A percentile compares a stretch with the other conserved stretches of the same genome.
Conservation (phyloP, 1,140 invertebrate species). For the Trinorchestia longiramus region DNA sequence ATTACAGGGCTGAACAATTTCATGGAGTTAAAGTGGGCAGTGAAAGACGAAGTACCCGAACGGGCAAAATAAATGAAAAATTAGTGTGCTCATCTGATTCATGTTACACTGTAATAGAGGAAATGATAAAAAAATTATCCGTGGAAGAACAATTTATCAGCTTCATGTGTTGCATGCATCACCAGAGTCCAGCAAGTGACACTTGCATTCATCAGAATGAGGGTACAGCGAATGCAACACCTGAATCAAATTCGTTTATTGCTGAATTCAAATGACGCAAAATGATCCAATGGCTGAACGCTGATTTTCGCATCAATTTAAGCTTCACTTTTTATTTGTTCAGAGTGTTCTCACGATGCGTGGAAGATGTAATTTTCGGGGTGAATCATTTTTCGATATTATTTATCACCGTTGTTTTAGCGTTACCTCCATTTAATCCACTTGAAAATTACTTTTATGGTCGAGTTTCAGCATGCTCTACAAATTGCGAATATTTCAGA, state of each 20-base stretch:
- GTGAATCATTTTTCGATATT: neutral
- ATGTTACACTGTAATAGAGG: neutral
- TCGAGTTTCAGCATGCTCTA: neutral
- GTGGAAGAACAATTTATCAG: neutral
- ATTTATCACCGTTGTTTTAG: neutral
- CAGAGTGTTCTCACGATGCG: neutral
- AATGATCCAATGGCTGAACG: neutral
- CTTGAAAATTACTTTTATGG: neutral
- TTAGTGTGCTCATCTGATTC: neutral
- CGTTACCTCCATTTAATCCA: neutral
- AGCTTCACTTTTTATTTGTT: neutral
- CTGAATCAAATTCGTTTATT: neutral
- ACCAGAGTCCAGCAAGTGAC: neutral
- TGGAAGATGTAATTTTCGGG: neutral
- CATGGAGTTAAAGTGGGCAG: neutral
- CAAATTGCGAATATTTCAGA: neutral
- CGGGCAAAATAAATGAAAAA: neutral
- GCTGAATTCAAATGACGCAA: neutral
- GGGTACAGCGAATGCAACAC: neutral
- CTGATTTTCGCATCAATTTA: neutral
- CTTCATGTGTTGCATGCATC: neutral
- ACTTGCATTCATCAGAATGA: neutral
- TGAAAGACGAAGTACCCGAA: neutral
- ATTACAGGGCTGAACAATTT: neutral
- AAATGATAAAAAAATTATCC: neutral